Percentiles rank a stretch among this genome's conserved stretches.
Conservation (phyloP, 2,797 vertebrate species). For the Anguilla pacifica region DNA sequence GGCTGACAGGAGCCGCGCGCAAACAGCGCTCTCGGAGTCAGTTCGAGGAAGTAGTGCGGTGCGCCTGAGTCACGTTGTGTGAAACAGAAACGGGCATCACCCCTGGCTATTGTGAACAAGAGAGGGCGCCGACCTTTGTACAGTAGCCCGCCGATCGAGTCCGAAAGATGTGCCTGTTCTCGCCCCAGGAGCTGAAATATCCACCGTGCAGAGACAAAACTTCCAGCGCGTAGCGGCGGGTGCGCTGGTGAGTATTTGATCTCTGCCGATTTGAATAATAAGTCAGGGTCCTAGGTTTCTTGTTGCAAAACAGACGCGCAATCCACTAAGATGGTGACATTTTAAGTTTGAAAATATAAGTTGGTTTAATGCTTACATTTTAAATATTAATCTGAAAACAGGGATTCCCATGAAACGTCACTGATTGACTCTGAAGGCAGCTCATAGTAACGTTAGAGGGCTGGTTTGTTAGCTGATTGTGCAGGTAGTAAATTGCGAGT, state of each 20-base stretch:
- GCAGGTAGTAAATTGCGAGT: neutral
- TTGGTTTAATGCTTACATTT: neutral
- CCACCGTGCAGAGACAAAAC: neutral
- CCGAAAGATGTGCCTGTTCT: neutral
- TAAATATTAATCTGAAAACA: too few species aligned
- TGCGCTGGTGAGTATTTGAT: neutral
- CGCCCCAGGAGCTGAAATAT: neutral
- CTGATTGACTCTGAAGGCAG: too few species aligned
- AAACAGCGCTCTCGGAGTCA: neutral
- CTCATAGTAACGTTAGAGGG: neutral
- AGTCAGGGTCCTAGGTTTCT: neutral
- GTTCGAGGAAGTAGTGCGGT: constrained; percentile 13
- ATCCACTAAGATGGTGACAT: neutral
- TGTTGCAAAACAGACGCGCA: neutral
- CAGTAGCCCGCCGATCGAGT: neutral
- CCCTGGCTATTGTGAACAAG: neutral
- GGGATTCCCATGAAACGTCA: too few species aligned
- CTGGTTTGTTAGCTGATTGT: neutral
- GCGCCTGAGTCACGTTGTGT: neutral
- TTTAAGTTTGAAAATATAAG: neutral
- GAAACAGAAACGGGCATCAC: neutral
- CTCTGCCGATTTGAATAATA: neutral
- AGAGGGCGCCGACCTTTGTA: neutral
- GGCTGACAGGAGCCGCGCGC: neutral
- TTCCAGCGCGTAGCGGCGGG: neutral